Evolutionary conservation across 2,113 vertebrate species (phyloP), one percentile per base, ranked within the genome.

Genomic region (Bucco capensis): DNA sequence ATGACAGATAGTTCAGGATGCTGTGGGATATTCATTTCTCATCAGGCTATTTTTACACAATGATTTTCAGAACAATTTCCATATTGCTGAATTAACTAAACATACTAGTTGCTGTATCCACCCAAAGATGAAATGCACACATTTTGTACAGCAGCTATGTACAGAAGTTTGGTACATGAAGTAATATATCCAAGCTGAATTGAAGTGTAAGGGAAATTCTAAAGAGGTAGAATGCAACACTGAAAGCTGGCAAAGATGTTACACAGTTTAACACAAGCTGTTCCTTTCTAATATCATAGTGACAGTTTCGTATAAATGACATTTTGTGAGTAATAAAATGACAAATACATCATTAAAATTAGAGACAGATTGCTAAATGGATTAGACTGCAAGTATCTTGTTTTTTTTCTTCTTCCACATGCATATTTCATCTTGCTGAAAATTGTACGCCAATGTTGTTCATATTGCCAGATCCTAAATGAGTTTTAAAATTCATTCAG

Each of bases 281-380:
- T 96, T 96, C 70, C 40, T 91, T 60, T 84, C 90, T 92, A 95
- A 96, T 96, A 95, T 86, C 83, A 18, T 84, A 95, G 83, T 90
- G 93, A 95, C 90, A 94, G 83, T 89, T 96, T 95, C 83, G 85
- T 81, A 95, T 70, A 93, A 95, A 88, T 94, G 88, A 95, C 95
- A 96, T 95, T 95, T 95, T 1, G 17, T 88, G 81, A 93, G 90
- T 88, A 95, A 95, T 95, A 94, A 96, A 96, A 93, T 91, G 90
- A 92, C 70, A 95, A 94, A 96, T 96, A 92, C 89, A 96, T 96
- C 88, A 96, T 94, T 94, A 96, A 95, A 94, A 96, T 94, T 90
- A 83, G 78, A 94, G 88, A 96, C 95, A 96, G 94, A 96, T 94
- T 96, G 93, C 74, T 93, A 92, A 96, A 85, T 86, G 89, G 70